Conservation (phyloP, 2,797 vertebrate genomes). For the Phalanger gymnotis region DNA sequence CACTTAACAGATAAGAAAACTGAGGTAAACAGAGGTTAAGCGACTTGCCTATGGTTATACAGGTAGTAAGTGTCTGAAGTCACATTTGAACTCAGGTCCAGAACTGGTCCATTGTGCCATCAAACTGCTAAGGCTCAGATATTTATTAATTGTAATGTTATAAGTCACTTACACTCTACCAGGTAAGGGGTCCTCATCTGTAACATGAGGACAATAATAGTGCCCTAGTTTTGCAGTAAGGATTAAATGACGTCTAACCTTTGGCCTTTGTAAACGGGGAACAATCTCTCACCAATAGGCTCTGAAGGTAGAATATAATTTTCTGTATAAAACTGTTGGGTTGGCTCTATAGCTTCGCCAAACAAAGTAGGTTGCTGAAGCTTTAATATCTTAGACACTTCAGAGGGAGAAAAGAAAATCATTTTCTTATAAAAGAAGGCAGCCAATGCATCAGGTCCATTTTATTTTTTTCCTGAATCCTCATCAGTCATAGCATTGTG, state of each 20-base stretch:
- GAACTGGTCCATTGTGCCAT: background rate
- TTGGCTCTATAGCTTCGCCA: background rate
- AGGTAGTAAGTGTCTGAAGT: background rate
- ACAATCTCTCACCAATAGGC: background rate
- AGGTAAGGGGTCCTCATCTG: background rate
- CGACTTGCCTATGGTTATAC: background rate
- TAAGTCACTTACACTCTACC: background rate
- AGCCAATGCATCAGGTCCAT: background rate
- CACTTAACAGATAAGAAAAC: background rate
- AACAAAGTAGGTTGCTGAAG: background rate
- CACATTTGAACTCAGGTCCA: background rate
- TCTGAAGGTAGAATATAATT: background rate
- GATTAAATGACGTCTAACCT: background rate
- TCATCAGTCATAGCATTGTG: background rate
- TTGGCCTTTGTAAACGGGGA: background rate
- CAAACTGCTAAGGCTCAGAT: background rate
- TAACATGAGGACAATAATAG: background rate
- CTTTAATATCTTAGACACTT: background rate
- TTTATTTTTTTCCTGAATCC: background rate
- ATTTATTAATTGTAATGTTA: background rate
- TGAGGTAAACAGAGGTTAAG: background rate
- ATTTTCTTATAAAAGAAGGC: slow-evolving; percentile 20
- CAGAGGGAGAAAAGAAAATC: background rate
- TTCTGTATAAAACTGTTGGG: background rate
- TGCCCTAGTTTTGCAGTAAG: background rate